Percentiles rank a stretch among this genome's conserved stretches.
phyloP scores from a whole-genome alignment of 2,888 invertebrate species.

The Epistrophe eligans region DNA sequence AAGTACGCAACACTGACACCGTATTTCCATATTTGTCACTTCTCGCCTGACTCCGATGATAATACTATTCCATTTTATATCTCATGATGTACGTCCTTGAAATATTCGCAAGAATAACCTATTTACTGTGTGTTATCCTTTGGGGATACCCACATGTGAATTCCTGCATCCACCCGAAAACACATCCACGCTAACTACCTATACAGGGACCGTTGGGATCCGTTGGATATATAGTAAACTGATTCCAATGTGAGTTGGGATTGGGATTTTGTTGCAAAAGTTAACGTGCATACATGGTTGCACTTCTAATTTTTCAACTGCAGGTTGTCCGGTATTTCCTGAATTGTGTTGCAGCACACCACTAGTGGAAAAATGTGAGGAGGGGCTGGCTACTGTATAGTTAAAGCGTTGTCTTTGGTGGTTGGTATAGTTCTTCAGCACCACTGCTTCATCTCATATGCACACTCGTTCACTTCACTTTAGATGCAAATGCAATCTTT shows the following conservation, averaged over 20 bases:
- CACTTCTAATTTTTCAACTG: constrained; percentile 68
- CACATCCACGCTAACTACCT: constrained; percentile 5
- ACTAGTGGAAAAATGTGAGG: constrained; percentile 26
- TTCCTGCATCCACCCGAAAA: constrained; percentile 26
- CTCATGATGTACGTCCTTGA: constrained; percentile 16
- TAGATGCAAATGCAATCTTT: constrained; percentile 74
- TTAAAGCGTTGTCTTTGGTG: constrained; percentile 15
- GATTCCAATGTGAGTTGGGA: constrained; percentile 64
- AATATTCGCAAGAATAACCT: constrained; percentile 39
- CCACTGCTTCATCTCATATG: constrained; percentile 11
- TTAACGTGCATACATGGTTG: constrained; percentile 70
- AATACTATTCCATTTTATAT: constrained; percentile 2
- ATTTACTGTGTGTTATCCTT: constrained; percentile 31
- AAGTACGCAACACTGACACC: constrained; percentile 3
- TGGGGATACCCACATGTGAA: constrained; percentile 24
- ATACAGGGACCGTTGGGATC: background rate
- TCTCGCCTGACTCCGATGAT: constrained; percentile 21
- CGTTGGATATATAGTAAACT: constrained; percentile 38
- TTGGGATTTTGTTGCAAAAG: constrained; percentile 66
- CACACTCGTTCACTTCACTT: constrained; percentile 55
- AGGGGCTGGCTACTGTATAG: background rate
- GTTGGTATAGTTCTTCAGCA: constrained; percentile 1
- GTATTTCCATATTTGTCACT: constrained; percentile 1
- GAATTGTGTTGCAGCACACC: constrained; percentile 28
- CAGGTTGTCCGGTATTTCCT: constrained; percentile 45